phyloP scores from a whole-genome alignment of 2,113 vertebrate genomes.

The Colius striatus region DNA sequence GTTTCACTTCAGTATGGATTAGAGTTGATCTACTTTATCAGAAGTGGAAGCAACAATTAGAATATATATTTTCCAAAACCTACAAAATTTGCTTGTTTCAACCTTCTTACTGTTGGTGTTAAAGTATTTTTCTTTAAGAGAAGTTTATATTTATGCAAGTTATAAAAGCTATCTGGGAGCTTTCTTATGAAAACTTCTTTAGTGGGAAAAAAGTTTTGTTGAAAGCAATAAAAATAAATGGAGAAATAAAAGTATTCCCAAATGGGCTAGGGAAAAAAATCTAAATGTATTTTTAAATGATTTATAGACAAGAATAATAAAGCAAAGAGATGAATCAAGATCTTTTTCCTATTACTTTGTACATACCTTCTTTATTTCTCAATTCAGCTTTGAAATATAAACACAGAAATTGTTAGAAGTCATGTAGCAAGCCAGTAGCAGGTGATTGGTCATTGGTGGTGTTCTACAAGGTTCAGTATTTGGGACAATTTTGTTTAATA shows the following conservation, averaged over 20 bases:
- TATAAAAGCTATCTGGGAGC: rapidly evolving
- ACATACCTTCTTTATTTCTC: not conserved
- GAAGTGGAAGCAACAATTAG: not conserved
- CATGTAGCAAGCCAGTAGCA: too few species aligned
- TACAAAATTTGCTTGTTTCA: not conserved
- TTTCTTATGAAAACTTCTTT: not conserved
- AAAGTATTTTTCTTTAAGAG: not conserved
- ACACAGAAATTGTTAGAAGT: not conserved
- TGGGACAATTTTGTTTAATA: too few species aligned
- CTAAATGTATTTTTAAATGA: rapidly evolving
- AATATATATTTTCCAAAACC: not conserved
- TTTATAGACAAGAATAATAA: not conserved
- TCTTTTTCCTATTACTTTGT: not conserved
- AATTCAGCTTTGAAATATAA: not conserved
- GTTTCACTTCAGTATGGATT: not conserved
- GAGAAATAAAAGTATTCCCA: not conserved
- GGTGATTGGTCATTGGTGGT: too few species aligned
- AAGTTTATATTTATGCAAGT: not conserved
- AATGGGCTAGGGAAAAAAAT: rapidly evolving
- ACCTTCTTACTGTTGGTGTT: not conserved
- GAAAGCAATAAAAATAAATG: not conserved
- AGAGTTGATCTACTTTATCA: not conserved
- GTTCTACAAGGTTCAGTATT: too few species aligned
- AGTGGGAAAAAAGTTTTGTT: not conserved
- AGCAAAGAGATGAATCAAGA: not conserved